Base-by-base conservation (phyloP, 30 jellyfish, hydroid and myxozoan genomes). In the Clytia hemisphaerica region DNA sequence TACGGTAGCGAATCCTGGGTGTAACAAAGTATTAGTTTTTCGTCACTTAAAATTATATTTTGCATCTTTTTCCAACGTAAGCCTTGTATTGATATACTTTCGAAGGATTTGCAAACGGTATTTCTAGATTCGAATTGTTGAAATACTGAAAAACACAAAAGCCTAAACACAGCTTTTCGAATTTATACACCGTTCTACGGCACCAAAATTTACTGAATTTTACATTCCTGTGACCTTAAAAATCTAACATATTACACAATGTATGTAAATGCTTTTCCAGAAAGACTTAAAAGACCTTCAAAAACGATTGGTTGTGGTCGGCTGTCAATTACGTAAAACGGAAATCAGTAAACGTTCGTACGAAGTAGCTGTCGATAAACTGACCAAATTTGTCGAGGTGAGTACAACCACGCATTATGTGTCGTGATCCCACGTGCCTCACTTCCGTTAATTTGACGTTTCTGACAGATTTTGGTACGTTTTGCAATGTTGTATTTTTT, bases 381-480 rank as follows among this genome's bases (percentile, higher is more conserved):
- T 84, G 9, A 84, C 95, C 1, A 77, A 78, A 49, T 84, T 84
- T 63, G 95, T 81, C 14, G 83, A 84, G 95, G 95, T 84, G 34
- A 36, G 42, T 12, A 9, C 32, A 42, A 19, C 29, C 18, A 0
- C 0, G 27, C 16, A 10, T 9, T 7, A 60, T n/a, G 18, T 18
- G 25, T 10, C 53, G 10, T 40, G 10, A 40, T 10, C n/a, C 53
- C n/a, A 9, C 10, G 53, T 7, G 15, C 53, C 53, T 40, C 10
- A 40, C 53, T n/a, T 40, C 10, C 10, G 15, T 40, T n/a, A 40
- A n/a, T 40, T n/a, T 7, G 10, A 10, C 10, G 53, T 40, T n/a
- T 7, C 53, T 40, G 53, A 40, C 53, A n/a, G 53, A 40, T n/a
- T n/a, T n/a, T n/a, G 16, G 53, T 40, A 16, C 53, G 14, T 7